A percentile compares a stretch with the other conserved stretches of the same genome.
Evolutionary conservation across 2,797 vertebrate genomes (phyloP).

Genomic region (Chaetodon trifasciatus): DNA sequence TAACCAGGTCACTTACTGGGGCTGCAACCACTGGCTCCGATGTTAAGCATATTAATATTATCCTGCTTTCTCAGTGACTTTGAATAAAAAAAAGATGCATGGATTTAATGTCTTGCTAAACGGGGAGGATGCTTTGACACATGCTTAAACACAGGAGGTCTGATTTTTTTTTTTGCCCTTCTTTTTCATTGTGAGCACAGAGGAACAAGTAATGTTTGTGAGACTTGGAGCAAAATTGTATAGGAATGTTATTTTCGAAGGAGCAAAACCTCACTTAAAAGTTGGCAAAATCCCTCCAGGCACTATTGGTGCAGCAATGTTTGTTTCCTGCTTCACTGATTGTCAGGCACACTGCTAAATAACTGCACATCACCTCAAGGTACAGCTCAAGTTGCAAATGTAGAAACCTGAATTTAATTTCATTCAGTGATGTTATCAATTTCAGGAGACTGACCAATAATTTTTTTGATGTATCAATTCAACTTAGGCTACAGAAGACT

Average conservation of each 20-base stretch:
- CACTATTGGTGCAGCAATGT: not conserved
- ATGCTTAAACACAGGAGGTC: not conserved
- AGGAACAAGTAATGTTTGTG: not conserved
- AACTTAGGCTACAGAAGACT: not conserved
- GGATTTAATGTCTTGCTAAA: not conserved
- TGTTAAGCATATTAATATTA: not conserved
- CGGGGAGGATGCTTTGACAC: slow-evolving; percentile 7
- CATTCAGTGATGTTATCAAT: not conserved
- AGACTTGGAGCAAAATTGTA: not conserved
- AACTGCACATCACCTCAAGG: not conserved
- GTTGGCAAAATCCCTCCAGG: not conserved
- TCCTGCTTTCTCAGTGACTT: not conserved
- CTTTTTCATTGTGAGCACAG: not conserved
- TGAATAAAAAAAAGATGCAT: not conserved
- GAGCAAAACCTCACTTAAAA: not conserved
- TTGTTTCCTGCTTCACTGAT: slow-evolving; percentile 13
- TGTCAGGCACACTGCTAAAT: not conserved
- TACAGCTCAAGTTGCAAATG: not conserved
- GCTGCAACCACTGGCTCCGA: not conserved
- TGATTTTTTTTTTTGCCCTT: too few species aligned
- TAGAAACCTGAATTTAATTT: not conserved
- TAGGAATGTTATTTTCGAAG: not conserved
- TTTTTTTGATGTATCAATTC: not conserved
- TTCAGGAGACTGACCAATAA: not conserved
- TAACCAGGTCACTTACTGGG: slow-evolving; percentile 1